These are phyloP conservation scores for Cinara cedri DNA, from an alignment of 2,888 invertebrate species.

Conservation along the genomic window DNA sequence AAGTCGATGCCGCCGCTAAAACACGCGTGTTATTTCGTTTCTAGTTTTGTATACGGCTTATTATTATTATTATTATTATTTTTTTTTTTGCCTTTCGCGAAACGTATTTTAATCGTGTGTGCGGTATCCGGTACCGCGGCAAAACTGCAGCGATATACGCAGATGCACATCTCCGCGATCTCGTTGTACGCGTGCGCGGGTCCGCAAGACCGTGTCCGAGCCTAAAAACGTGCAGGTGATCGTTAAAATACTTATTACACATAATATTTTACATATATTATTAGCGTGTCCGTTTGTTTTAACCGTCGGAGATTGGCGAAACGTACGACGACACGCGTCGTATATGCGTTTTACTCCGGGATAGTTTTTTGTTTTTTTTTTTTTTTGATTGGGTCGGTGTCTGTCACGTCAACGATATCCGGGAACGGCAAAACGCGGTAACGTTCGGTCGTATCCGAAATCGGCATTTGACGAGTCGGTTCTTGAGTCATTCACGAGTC, in stretches of 20 bases:
- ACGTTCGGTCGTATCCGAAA: too few relatives aligned
- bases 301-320: background rate
- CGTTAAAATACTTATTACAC: conserved; percentile 13
- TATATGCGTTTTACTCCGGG: background rate
- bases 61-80: background rate
- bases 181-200: background rate
- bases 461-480: too few relatives aligned
- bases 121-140: too few relatives aligned
- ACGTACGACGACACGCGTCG: background rate
- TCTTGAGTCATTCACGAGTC: too few relatives aligned
- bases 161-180: conserved; percentile 1
- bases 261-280: background rate
- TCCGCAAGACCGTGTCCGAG: conserved; percentile 34
- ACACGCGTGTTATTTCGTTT: background rate
- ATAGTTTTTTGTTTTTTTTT: too few relatives aligned
- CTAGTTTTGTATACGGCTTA: background rate
- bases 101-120: too few relatives aligned
- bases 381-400: too few relatives aligned
- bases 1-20: background rate
- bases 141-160: background rate
- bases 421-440: too few relatives aligned
- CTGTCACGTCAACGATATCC: too few relatives aligned
- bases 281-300: background rate
- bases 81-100: background rate
- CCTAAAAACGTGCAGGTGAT: background rate